These are phyloP conservation scores for Pollachius pollachius DNA, from an alignment of 2,113 vertebrate species.

Conservation along the genomic window DNA sequence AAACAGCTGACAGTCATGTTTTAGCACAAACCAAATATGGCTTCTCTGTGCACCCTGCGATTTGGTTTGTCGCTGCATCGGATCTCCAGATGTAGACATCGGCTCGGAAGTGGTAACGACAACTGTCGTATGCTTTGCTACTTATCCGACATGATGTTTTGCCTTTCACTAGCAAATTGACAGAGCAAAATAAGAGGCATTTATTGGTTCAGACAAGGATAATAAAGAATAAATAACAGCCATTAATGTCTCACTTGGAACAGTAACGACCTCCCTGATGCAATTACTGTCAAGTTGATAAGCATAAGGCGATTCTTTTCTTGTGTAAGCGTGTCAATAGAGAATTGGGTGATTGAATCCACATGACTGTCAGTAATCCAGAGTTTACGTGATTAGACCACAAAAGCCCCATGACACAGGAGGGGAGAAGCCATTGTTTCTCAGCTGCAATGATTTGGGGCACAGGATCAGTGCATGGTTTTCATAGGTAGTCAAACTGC, in stretches of 20 bases:
- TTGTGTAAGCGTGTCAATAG: slow-evolving; percentile 5
- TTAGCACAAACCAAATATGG: not conserved
- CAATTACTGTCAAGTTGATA: slow-evolving; percentile 12
- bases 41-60: not conserved
- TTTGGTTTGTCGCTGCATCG: slow-evolving; percentile 18
- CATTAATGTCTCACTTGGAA: not conserved
- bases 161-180: slow-evolving; percentile 41
- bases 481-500: slow-evolving; percentile 48
- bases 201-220: slow-evolving; percentile 39
- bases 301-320: slow-evolving; percentile 15
- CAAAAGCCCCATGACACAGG: slow-evolving; percentile 22
- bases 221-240: slow-evolving; percentile 26
- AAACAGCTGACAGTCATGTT: too few relatives aligned
- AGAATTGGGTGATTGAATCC: slow-evolving; percentile 29
- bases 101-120: slow-evolving; percentile 41
- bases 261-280: slow-evolving; percentile 23
- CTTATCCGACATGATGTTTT: slow-evolving; percentile 54
- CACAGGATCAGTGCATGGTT: slow-evolving; percentile 47
- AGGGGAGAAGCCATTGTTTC: slow-evolving; percentile 32
- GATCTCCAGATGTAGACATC: slow-evolving; percentile 55
- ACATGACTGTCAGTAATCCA: slow-evolving; percentile 23
- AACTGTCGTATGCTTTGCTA: slow-evolving; percentile 51
- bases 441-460: slow-evolving; percentile 52
- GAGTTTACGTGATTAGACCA: slow-evolving; percentile 29
- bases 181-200: slow-evolving; percentile 40